Conservation (phyloP, 2,888 invertebrate species). For the Tineola bisselliella region DNA sequence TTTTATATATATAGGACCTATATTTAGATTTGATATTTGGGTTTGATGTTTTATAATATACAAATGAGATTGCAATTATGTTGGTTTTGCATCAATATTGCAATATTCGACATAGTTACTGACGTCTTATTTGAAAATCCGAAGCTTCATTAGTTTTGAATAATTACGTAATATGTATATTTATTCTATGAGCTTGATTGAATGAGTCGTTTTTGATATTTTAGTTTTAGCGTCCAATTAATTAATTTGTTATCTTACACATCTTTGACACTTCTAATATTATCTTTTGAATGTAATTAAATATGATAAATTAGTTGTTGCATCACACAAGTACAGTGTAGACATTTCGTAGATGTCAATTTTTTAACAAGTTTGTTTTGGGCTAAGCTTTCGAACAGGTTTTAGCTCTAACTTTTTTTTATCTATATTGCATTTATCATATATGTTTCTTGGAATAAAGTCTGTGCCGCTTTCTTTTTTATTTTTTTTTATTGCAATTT, state of each 20-base stretch:
- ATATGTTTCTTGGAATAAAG: neutral
- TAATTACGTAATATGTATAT: neutral
- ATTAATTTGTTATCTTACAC: neutral
- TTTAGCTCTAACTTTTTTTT: neutral
- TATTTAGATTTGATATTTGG: no score
- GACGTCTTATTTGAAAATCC: neutral
- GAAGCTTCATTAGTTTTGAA: neutral
- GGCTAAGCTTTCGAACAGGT: neutral
- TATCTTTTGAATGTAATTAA: neutral
- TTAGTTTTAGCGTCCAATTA: neutral
- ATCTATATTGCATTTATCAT: neutral
- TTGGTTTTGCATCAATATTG: neutral
- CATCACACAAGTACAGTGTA: neutral
- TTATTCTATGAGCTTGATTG: neutral
- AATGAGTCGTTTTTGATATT: neutral
- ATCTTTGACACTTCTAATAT: neutral
- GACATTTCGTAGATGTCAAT: neutral
- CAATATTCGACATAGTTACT: neutral
- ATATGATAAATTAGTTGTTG: neutral
- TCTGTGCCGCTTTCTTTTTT: neutral
- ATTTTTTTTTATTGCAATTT: neutral
- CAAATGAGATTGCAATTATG: neutral
- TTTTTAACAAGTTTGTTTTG: neutral
- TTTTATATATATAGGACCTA: no score
- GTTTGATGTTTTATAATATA: neutral